Conservation (phyloP, 2,113 vertebrate genomes). For the Phyllostomus discolor region DNA sequence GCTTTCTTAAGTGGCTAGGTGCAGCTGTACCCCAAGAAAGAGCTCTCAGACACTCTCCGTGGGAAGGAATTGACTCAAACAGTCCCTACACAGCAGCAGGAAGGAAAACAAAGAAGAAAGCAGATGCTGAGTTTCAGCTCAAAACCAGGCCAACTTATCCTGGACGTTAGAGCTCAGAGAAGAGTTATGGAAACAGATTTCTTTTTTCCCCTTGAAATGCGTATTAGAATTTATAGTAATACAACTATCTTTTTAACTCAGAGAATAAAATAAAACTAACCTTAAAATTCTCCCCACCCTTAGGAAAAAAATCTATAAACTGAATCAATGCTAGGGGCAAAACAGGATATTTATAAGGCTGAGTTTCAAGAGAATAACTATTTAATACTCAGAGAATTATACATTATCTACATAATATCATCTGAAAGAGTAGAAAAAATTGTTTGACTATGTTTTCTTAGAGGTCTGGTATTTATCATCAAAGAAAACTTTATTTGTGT, state of each 20-base stretch:
- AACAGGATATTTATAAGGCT: not conserved
- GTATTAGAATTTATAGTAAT: not conserved
- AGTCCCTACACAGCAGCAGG: not conserved
- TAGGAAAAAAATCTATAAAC: not conserved
- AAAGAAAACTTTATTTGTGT: not conserved
- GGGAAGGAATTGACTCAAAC: not conserved
- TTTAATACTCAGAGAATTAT: not conserved
- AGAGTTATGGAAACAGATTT: not conserved
- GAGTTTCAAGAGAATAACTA: not conserved
- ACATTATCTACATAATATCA: not conserved
- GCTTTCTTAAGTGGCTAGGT: conserved; percentile 44
- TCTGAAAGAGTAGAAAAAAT: not conserved
- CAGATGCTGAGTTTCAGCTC: not conserved
- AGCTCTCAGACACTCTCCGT: not conserved
- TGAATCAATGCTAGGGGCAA: not conserved
- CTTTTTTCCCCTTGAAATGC: not conserved
- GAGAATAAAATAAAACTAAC: conserved; percentile 7
- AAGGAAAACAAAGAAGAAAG: conserved; percentile 37
- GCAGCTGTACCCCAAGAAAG: not conserved
- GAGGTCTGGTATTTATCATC: not conserved
- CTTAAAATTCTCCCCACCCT: not conserved
- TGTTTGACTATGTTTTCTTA: not conserved
- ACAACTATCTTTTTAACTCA: not conserved
- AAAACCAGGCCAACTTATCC: not conserved
- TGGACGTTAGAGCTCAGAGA: not conserved